Conservation (phyloP, 2,888 invertebrate genomes). For the Clistopyga incitator region DNA sequence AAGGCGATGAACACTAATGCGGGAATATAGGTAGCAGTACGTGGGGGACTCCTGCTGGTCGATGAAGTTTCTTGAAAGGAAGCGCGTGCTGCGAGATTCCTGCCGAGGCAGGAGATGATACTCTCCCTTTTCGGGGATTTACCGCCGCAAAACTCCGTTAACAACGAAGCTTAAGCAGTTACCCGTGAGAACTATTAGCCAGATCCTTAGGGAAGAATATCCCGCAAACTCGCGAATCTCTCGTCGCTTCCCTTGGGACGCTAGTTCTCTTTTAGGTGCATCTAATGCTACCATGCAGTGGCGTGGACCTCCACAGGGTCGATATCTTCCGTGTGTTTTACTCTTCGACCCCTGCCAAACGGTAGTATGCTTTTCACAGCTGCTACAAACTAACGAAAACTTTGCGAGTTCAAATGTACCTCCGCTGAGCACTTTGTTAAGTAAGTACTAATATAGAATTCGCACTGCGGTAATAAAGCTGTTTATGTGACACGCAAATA, state of each 20-base stretch:
- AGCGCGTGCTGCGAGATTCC: conserved; percentile 16
- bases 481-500: conserved; percentile 32
- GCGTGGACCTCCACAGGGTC: conserved; percentile 11
- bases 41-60: conserved; percentile 1
- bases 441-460: conserved; percentile 30
- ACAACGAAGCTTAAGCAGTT: conserved; percentile 59
- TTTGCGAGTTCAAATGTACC: conserved; percentile 25
- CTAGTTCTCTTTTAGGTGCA: conserved; percentile 13
- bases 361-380: conserved; percentile 39
- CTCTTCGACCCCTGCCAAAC: conserved; percentile 7
- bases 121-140: conserved; percentile 56
- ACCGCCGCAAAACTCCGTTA: conserved; percentile 53
- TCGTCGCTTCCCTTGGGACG: conserved; percentile 33
- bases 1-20: conserved; percentile 13
- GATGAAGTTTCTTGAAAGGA: conserved; percentile 38
- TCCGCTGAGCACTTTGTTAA: background rate
- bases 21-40: conserved; percentile 17
- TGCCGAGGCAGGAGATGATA: conserved; percentile 5
- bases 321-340: conserved; percentile 30
- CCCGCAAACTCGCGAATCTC: conserved; percentile 42
- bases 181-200: conserved; percentile 55
- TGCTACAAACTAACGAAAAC: conserved; percentile 37
- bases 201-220: conserved; percentile 50
- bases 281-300: conserved; percentile 20
- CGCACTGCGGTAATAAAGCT: conserved; percentile 32